Evolutionary conservation across 2,888 invertebrate genomes (phyloP).

Genomic region (Cremastinae sp.): DNA sequence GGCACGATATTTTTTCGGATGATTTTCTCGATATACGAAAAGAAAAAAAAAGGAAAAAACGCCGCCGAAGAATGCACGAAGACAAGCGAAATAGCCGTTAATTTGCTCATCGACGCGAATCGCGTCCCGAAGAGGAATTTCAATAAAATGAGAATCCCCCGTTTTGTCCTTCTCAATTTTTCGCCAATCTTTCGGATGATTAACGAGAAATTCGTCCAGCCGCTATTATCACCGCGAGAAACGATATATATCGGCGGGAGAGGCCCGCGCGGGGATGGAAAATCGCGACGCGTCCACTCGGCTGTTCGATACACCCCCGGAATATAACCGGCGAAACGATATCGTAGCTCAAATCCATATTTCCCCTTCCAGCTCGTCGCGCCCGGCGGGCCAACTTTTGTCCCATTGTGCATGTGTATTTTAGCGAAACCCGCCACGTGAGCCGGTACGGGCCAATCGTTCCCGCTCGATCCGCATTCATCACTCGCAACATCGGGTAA

Average conservation of each 20-base stretch:
- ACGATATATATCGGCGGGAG: constrained; percentile 11
- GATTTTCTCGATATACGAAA: not conserved
- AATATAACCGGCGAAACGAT: constrained; percentile 1
- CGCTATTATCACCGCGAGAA: constrained; percentile 37
- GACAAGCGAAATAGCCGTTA: not conserved
- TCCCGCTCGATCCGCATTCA: constrained; percentile 64
- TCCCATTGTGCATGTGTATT: constrained; percentile 4
- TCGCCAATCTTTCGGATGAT: constrained; percentile 26
- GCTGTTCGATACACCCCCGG: constrained; percentile 2
- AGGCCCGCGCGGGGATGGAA: not conserved
- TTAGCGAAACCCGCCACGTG: constrained; percentile 25
- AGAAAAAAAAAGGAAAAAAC: too few species aligned
- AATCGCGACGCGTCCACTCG: constrained; percentile 4
- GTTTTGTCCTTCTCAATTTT: not conserved
- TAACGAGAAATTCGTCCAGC: constrained; percentile 29
- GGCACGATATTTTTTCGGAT: not conserved
- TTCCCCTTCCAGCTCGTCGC: not conserved
- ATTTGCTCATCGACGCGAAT: constrained; percentile 9
- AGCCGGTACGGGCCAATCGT: constrained; percentile 20
- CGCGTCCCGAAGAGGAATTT: constrained; percentile 27
- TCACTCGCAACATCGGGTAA: constrained; percentile 71
- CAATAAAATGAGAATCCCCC: constrained; percentile 27
- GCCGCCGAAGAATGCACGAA: too few species aligned
- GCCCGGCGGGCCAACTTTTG: too few species aligned
- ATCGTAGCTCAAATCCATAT: constrained; percentile 11